Conservation (phyloP, 1,140 invertebrate species). For the Brachionus sp. region DNA sequence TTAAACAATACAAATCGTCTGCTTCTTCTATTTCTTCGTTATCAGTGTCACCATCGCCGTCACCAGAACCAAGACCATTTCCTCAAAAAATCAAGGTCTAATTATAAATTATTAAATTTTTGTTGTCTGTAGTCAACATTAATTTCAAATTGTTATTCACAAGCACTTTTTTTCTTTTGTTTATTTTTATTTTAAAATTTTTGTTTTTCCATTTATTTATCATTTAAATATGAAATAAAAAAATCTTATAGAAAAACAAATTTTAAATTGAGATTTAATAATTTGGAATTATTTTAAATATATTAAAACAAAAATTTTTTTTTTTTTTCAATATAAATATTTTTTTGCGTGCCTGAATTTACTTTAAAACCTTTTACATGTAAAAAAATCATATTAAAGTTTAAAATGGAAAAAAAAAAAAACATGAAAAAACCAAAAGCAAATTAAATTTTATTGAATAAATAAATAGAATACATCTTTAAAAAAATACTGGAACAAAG, state of each 20-base stretch:
- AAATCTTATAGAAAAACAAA: neutral
- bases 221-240: neutral
- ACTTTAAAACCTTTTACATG: too few species aligned
- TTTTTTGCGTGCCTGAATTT: too few species aligned
- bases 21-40: neutral
- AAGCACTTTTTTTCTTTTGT: neutral
- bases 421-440: too few species aligned
- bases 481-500: too few species aligned
- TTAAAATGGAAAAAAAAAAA: too few species aligned
- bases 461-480: too few species aligned
- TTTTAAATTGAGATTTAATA: too few species aligned
- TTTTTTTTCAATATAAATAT: too few species aligned
- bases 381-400: too few species aligned
- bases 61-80: neutral
- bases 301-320: too few species aligned
- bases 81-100: neutral
- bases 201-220: neutral
- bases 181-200: neutral
- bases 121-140: neutral
- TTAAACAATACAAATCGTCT: conserved; percentile 31
- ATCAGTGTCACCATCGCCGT: conserved; percentile 7
- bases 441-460: too few species aligned
- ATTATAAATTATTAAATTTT: neutral
- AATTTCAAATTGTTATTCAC: neutral
- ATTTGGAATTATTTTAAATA: too few species aligned